These are phyloP conservation scores for Ochotona princeps DNA, from an alignment of 2,113 vertebrate species.

Conservation along the genomic window DNA sequence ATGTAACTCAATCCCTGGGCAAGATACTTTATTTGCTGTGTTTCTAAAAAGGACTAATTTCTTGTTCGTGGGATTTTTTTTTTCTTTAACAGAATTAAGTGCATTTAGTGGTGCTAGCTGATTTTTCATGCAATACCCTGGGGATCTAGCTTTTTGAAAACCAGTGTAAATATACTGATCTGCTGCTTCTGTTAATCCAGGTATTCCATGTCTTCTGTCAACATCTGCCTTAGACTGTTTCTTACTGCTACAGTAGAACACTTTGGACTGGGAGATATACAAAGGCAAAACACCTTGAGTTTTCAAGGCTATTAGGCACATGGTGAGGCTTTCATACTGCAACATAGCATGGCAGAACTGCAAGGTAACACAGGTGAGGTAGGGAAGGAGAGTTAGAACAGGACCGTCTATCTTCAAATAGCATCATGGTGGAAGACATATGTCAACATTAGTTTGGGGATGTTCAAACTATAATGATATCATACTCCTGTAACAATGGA, in stretches of 20 bases:
- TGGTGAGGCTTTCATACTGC: background rate
- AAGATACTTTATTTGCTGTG: background rate
- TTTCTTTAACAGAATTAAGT: background rate
- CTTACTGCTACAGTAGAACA: background rate
- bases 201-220: background rate
- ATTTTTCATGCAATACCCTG: background rate
- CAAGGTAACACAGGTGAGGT: background rate
- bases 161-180: background rate
- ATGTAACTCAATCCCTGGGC: background rate
- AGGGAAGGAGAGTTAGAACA: background rate
- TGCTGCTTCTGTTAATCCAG: background rate
- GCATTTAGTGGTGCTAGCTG: background rate
- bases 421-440: background rate
- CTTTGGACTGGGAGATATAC: background rate
- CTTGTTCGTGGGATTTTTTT: background rate
- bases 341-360: background rate
- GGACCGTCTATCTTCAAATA: background rate
- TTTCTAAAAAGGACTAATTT: background rate
- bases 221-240: background rate
- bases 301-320: background rate
- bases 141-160: background rate
- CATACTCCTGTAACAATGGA: background rate
- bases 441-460: background rate
- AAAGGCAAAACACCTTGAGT: background rate
- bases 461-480: background rate